phyloP scores from a whole-genome alignment of 2,888 invertebrate genomes.

The Timandra comae region DNA sequence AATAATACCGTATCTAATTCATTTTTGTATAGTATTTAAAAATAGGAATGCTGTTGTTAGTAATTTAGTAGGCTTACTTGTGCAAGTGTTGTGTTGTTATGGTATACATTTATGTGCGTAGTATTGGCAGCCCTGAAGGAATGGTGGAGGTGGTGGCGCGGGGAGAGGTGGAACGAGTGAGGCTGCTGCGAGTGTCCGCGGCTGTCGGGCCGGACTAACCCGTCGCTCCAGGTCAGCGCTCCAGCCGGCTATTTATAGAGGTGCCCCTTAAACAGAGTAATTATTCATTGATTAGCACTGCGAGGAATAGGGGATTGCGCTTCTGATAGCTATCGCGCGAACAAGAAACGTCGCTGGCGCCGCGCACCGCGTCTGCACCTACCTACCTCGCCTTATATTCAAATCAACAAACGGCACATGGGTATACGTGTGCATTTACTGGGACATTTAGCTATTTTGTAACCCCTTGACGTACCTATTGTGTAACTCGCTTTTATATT shows the following conservation, averaged over 20 bases:
- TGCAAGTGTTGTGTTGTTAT: too few species aligned
- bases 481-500: too few species aligned
- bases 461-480: too few species aligned
- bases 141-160: slow-evolving; percentile 24
- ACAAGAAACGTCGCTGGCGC: slow-evolving; percentile 70
- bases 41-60: too few species aligned
- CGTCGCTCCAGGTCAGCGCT: slow-evolving; percentile 77
- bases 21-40: too few species aligned
- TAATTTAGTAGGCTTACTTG: too few species aligned
- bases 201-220: slow-evolving; percentile 74
- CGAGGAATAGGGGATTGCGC: slow-evolving; percentile 76
- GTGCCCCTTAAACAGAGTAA: slow-evolving; percentile 77
- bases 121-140: slow-evolving; percentile 21
- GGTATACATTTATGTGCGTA: too few species aligned
- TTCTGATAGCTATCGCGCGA: slow-evolving; percentile 74
- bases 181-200: slow-evolving; percentile 66
- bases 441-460: background rate
- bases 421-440: background rate
- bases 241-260: slow-evolving; percentile 76
- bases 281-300: slow-evolving; percentile 77
- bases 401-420: slow-evolving; percentile 1
- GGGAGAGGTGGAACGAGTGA: slow-evolving; percentile 34
- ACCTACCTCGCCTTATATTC: slow-evolving; percentile 3
- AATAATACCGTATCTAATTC: too few species aligned
- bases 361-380: slow-evolving; percentile 36